phyloP scores from a whole-genome alignment of 2,797 vertebrate species.

The Pristis pectinata region DNA sequence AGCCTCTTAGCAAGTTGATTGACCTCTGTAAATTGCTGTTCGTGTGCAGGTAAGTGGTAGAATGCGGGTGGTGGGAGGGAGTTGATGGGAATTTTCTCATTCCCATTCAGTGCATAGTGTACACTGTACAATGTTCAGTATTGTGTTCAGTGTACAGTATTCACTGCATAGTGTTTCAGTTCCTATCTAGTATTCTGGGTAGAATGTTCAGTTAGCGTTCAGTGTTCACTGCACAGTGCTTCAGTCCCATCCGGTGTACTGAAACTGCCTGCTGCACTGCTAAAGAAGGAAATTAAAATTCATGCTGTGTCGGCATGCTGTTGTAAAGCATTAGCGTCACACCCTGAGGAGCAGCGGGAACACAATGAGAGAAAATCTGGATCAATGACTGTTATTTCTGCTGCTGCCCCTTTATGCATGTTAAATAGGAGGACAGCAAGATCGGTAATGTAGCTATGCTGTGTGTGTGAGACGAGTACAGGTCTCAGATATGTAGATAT shows the following conservation, averaged over 20 bases:
- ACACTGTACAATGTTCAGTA: no score
- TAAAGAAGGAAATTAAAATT: background rate
- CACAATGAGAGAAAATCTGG: background rate
- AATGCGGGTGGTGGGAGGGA: no score
- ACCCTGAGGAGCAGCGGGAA: background rate
- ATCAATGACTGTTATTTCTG: background rate
- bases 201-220: no score
- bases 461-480: background rate
- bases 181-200: no score
- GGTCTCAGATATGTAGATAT: background rate
- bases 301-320: background rate
- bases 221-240: no score
- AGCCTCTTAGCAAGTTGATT: no score
- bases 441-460: background rate
- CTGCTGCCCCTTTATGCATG: background rate
- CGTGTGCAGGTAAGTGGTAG: no score
- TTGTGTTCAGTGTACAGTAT: no score
- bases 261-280: background rate
- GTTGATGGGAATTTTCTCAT: no score
- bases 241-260: background rate
- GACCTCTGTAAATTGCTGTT: no score
- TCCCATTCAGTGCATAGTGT: no score
- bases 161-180: no score
- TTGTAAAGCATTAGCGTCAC: background rate
- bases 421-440: background rate